Base-by-base conservation (phyloP, 2,888 invertebrate species). In the Agrilus biguttatus region DNA sequence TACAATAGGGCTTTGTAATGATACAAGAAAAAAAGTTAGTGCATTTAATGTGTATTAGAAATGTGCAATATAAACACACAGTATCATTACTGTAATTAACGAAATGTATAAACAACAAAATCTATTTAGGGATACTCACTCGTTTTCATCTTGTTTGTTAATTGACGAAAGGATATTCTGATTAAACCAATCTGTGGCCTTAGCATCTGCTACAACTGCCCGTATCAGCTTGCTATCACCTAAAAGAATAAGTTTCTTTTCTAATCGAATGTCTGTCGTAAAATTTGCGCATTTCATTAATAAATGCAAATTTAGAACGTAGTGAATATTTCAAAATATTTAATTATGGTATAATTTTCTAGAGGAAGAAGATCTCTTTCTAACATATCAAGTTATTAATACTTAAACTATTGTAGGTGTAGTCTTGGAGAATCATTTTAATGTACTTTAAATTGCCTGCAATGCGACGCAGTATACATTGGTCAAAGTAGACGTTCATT, bases 191-290 rank as follows among this genome's bases (percentile, higher is more conserved):
- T 82, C 78, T 2, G 92, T 91, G 50, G 84, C 83, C 59, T 85
- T 78, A 8, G 91, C 91, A 63, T 92, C 92, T 58, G 83, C 89
- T 2, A 91, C 83, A 40, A 92, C 68, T 41, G 86, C 83, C 59
- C 83, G 81, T 65, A 92, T 80, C 41, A 92, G 70, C 53, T 84
- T 83, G 50, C 88, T 78, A 60, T 92, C 90, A 66, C 88, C 88
- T 85, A 61, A 42, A 71, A 69, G 42, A 41, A 14, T 36, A 41
- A 17, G 17, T 17, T 17, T 17, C 4, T n/a, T n/a, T n/a, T n/a
- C n/a, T n/a, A n/a, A n/a, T n/a, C n/a, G n/a, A n/a, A n/a, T n/a
- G n/a, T n/a, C n/a, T n/a, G n/a, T n/a, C n/a, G n/a, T n/a, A n/a
- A n/a, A n/a, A n/a, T n/a, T n/a, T n/a, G n/a, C n/a, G n/a, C n/a